Evolutionary conservation across 1,140 invertebrate species (phyloP).

Genomic region (Apis dorsata): DNA sequence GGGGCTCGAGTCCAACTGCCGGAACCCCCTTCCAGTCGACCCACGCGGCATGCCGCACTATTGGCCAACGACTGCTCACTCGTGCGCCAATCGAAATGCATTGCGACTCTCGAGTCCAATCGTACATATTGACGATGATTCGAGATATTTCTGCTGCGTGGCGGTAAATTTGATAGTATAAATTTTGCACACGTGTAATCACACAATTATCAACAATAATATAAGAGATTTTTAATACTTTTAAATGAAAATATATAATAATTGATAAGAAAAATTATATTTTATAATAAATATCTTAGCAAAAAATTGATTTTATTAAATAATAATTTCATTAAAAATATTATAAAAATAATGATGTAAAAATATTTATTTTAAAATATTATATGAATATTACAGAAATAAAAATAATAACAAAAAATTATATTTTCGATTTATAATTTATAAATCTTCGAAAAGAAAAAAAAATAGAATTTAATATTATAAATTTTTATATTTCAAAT

Average conservation of each 20-base stretch:
- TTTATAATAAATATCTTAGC: too few relatives aligned
- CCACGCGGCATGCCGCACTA: constrained; percentile 36
- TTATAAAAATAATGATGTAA: too few relatives aligned
- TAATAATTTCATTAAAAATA: too few relatives aligned
- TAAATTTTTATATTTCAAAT: background rate
- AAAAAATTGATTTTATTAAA: too few relatives aligned
- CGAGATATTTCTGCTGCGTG: constrained; percentile 31
- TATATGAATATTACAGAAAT: too few relatives aligned
- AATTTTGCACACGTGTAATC: background rate
- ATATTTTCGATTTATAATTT: background rate
- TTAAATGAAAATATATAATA: background rate
- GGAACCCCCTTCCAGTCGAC: constrained; percentile 46
- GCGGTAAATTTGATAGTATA: constrained; percentile 39
- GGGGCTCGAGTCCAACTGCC: constrained; percentile 68
- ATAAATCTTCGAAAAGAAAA: background rate
- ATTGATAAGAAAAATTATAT: background rate
- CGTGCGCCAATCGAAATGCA: constrained; percentile 35
- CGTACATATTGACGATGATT: background rate
- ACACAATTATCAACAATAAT: background rate
- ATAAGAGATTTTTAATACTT: too few relatives aligned
- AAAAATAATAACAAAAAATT: background rate
- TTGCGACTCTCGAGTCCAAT: constrained; percentile 27
- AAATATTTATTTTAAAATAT: too few relatives aligned
- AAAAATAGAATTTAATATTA: background rate
- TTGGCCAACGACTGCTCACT: constrained; percentile 41